A percentile compares a stretch with the other conserved stretches of the same genome.
Conservation (phyloP, 2,888 invertebrate genomes). For the Carcina quercana region DNA sequence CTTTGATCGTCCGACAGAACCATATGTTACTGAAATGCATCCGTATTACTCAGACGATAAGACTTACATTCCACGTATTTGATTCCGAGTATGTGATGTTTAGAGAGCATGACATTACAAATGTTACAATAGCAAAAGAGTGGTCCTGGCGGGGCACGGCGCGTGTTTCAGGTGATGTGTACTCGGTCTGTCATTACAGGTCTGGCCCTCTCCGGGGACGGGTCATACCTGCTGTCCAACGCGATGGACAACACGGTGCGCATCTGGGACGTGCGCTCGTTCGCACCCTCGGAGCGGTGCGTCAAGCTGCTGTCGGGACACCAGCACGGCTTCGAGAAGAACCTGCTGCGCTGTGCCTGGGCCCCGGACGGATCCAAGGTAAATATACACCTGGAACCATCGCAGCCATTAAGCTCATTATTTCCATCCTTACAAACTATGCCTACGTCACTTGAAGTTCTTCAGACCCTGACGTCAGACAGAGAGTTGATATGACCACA, state of each 20-base stretch:
- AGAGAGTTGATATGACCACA: no score
- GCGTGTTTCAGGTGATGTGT: no score
- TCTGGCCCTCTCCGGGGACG: conserved; percentile 87
- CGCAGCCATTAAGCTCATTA: not conserved
- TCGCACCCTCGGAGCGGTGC: conserved; percentile 94
- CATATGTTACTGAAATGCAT: no score
- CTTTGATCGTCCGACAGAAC: no score
- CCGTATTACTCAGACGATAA: no score
- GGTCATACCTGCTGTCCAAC: conserved; percentile 94
- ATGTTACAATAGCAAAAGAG: no score
- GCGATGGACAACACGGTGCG: conserved; percentile 97
- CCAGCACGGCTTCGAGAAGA: conserved; percentile 98
- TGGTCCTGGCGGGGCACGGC: no score
- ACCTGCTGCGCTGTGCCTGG: conserved; percentile 95
- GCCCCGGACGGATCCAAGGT: conserved; percentile 94
- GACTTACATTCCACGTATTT: no score
- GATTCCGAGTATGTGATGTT: no score
- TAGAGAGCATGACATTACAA: no score
- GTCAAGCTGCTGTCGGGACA: conserved; percentile 94
- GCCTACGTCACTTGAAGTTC: no score
- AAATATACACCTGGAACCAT: not conserved
- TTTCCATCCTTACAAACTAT: not conserved
- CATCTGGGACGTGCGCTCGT: conserved; percentile 98
- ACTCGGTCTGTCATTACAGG: conserved; percentile 42
- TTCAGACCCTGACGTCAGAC: no score